Conservation (phyloP, 2,888 invertebrate genomes). For the Limnephilus marmoratus region DNA sequence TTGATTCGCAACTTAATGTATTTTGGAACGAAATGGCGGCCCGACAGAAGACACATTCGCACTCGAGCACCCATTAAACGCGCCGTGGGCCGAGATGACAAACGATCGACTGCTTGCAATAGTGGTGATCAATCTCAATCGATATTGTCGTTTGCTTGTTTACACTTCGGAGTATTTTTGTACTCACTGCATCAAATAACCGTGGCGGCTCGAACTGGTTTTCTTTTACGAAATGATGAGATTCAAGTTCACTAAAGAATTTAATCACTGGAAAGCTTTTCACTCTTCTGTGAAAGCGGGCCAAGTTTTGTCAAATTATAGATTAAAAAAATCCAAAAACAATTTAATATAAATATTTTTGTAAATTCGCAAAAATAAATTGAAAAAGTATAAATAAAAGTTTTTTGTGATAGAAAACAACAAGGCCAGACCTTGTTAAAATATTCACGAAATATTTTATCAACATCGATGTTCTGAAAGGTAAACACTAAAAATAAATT, state of each 20-base stretch:
- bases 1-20: constrained; percentile 22
- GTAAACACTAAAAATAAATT: too few species aligned
- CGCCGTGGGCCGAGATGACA: constrained; percentile 48
- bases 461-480: not conserved
- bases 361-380: too few species aligned
- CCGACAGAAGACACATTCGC: constrained; percentile 45
- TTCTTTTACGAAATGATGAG: not conserved
- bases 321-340: not conserved
- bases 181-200: not conserved
- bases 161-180: not conserved
- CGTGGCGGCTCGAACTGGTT: not conserved
- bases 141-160: constrained; percentile 4
- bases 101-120: constrained; percentile 47
- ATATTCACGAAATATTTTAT: not conserved
- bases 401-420: too few species aligned
- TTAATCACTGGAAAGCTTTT: not conserved
- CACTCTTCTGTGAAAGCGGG: not conserved
- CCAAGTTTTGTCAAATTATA: too few species aligned
- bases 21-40: constrained; percentile 46
- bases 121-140: constrained; percentile 19
- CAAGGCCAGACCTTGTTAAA: not conserved
- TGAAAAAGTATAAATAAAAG: not conserved
- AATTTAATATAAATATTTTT: too few species aligned
- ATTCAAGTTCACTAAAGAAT: not conserved
- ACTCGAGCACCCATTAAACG: constrained; percentile 46